phyloP scores from a whole-genome alignment of 2,797 vertebrate species.

The Gephyroberyx darwinii region DNA sequence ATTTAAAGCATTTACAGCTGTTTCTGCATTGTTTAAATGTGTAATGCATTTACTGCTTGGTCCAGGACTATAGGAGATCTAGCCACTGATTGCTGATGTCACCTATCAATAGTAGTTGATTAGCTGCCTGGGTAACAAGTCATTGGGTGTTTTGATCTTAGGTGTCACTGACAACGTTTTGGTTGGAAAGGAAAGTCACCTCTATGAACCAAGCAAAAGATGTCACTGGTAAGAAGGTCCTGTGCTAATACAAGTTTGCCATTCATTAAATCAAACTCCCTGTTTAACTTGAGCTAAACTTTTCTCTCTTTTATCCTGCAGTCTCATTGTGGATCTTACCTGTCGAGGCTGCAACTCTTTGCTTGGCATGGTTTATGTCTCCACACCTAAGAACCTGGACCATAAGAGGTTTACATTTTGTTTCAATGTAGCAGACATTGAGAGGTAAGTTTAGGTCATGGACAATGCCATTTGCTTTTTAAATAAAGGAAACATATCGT shows the following conservation, averaged over 20 bases:
- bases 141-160: conserved; percentile 51
- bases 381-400: conserved; percentile 87
- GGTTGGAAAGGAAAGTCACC: conserved; percentile 70
- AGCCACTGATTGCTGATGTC: too few relatives aligned
- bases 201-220: conserved; percentile 62
- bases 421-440: conserved; percentile 83
- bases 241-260: neutral
- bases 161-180: conserved; percentile 77
- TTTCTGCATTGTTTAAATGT: too few relatives aligned
- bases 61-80: too few relatives aligned
- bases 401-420: conserved; percentile 89
- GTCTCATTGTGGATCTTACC: conserved; percentile 82
- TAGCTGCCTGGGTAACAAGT: conserved; percentile 13
- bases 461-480: neutral
- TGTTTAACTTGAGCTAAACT: neutral
- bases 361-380: conserved; percentile 86
- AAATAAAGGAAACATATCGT: neutral
- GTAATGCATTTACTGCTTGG: too few relatives aligned
- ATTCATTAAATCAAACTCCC: neutral
- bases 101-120: too few relatives aligned
- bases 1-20: too few relatives aligned
- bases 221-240: conserved; percentile 69
- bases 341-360: conserved; percentile 83
- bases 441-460: conserved; percentile 80
- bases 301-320: conserved; percentile 54